A percentile compares a stretch with the other conserved stretches of the same genome.
These are phyloP conservation scores for Peromyscus leucopus DNA, from an alignment of 2,113 vertebrate genomes.

Conservation along the genomic window DNA sequence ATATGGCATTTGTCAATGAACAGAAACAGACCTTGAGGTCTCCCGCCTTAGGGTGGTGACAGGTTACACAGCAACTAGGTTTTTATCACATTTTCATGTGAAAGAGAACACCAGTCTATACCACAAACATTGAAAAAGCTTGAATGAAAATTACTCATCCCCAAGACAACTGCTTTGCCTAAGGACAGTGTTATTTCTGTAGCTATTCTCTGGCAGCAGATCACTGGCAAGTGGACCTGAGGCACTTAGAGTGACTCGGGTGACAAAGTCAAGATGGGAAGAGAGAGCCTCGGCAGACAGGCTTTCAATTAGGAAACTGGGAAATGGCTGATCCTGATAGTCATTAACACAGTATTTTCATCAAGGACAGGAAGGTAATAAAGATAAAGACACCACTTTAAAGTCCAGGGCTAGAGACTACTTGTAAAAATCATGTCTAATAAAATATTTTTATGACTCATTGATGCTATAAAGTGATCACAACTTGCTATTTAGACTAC, in stretches of 20 bases:
- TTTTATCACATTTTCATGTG: neutral
- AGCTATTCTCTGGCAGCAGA: neutral
- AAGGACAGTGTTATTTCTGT: neutral
- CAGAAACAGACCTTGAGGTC: constrained; percentile 3
- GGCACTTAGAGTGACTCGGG: constrained; percentile 30
- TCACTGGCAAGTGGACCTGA: neutral
- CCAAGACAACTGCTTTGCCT: constrained; percentile 4
- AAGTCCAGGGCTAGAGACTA: constrained; percentile 43
- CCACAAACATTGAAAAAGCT: neutral
- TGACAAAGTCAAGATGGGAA: constrained; percentile 10
- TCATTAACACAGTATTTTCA: constrained; percentile 54
- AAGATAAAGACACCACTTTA: constrained; percentile 57
- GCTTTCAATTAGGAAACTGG: constrained; percentile 18
- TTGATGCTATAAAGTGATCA: constrained; percentile 43
- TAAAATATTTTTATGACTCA: constrained; percentile 65
- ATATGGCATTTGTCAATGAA: neutral
- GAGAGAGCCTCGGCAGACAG: constrained; percentile 16
- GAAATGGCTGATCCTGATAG: constrained; percentile 3
- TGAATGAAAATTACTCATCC: constrained; percentile 21
- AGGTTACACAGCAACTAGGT: neutral
- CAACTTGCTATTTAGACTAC: constrained; percentile 38
- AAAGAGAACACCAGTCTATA: constrained; percentile 32
- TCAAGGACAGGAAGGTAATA: constrained; percentile 40
- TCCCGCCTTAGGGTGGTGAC: neutral
- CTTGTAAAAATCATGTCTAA: constrained; percentile 56